Evolutionary conservation across 2,797 vertebrate genomes (phyloP).

Genomic region (Glyptemys insculpta): DNA sequence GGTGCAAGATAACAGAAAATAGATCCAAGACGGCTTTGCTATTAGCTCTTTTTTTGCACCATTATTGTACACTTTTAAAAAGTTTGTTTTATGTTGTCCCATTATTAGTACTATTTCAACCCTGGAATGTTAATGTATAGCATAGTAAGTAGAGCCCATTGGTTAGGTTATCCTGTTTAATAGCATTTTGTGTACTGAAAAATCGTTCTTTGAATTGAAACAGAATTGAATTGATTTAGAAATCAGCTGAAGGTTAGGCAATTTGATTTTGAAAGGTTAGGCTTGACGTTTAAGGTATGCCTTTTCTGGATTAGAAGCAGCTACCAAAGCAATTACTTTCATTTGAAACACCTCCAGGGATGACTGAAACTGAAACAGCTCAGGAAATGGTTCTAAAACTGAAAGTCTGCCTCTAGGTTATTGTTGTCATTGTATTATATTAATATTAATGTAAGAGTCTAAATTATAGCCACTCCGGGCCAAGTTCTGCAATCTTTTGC

Average conservation of each 20-base stretch:
- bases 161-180: neutral
- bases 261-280: slow-evolving; percentile 19
- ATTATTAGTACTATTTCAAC: neutral
- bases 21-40: neutral
- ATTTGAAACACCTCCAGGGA: neutral
- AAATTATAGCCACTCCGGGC: neutral
- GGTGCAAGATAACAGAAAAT: neutral
- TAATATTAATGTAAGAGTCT: slow-evolving; percentile 43
- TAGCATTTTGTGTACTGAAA: slow-evolving; percentile 16
- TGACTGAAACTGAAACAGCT: slow-evolving; percentile 9
- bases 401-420: neutral
- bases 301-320: neutral
- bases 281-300: neutral
- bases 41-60: neutral
- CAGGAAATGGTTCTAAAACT: slow-evolving; percentile 19
- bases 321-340: neutral
- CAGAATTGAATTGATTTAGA: slow-evolving; percentile 21
- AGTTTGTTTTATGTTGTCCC: neutral
- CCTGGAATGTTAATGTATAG: neutral
- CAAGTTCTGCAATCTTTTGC: neutral
- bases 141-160: neutral
- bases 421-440: slow-evolving; percentile 44
- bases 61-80: neutral
- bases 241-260: neutral
- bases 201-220: slow-evolving; percentile 13